A percentile compares a stretch with the other conserved stretches of the same genome.
These are phyloP conservation scores for Stenodema calcarata DNA, from an alignment of 2,888 invertebrate genomes.

Conservation along the genomic window DNA sequence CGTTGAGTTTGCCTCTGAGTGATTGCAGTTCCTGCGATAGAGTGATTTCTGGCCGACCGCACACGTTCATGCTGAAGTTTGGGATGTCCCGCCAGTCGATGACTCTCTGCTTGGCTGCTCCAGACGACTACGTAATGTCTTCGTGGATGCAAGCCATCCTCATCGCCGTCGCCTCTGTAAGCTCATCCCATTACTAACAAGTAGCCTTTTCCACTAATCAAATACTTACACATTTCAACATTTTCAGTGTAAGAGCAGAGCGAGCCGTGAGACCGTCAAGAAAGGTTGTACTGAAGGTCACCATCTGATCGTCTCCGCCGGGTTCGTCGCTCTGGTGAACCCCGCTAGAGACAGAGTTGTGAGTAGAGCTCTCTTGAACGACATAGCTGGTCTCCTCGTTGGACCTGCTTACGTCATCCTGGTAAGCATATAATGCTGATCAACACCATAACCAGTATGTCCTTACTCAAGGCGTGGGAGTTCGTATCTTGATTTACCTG, in stretches of 20 bases:
- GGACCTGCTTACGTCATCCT: slow-evolving; percentile 41
- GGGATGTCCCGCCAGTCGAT: not conserved
- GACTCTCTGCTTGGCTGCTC: slow-evolving; percentile 47
- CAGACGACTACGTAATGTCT: slow-evolving; percentile 49
- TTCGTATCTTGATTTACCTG: no score
- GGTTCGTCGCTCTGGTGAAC: slow-evolving; percentile 13
- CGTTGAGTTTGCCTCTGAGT: slow-evolving; percentile 38
- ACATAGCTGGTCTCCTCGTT: slow-evolving; percentile 34
- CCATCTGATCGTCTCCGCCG: slow-evolving; percentile 23
- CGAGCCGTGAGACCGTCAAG: not conserved
- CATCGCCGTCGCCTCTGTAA: slow-evolving; percentile 42
- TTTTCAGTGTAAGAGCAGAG: slow-evolving; percentile 40
- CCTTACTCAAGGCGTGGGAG: not conserved
- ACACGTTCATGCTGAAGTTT: slow-evolving; percentile 50
- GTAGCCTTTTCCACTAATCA: no score
- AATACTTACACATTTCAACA: no score
- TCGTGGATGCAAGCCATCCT: slow-evolving; percentile 53
- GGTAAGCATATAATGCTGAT: not conserved
- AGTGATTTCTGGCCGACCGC: slow-evolving; percentile 31
- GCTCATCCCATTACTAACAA: not conserved
- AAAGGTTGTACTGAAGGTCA: slow-evolving; percentile 20
- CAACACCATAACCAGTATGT: not conserved
- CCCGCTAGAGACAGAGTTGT: slow-evolving; percentile 11
- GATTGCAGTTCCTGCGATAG: slow-evolving; percentile 50
- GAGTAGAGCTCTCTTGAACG: not conserved